These are phyloP conservation scores for Rhynchopsitta pachyrhyncha DNA, from an alignment of 2,113 vertebrate species.

Conservation along the genomic window DNA sequence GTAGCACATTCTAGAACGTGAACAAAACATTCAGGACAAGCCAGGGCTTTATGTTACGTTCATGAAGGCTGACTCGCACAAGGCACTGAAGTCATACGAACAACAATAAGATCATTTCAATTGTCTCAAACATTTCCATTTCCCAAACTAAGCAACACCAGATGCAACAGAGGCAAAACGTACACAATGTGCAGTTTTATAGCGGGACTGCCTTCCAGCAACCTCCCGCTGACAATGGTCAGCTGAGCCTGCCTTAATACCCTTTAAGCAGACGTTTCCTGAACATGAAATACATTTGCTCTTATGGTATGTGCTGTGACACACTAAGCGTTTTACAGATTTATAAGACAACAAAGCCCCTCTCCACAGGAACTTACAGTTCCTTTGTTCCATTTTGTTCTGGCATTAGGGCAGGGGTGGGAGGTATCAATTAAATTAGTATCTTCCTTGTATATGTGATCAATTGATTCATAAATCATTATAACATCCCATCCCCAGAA, in stretches of 20 bases:
- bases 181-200: conserved; percentile 8
- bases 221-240: background rate
- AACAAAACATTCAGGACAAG: background rate
- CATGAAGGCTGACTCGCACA: background rate
- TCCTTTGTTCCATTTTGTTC: background rate
- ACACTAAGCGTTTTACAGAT: background rate
- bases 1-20: background rate
- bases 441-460: background rate
- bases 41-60: background rate
- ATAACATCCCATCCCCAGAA: background rate
- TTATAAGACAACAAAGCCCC: background rate
- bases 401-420: background rate
- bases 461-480: background rate
- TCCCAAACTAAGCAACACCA: conserved; percentile 32
- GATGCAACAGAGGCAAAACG: background rate
- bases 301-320: background rate
- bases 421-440: background rate
- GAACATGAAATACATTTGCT: background rate
- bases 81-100: background rate
- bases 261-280: background rate
- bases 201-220: conserved; percentile 12
- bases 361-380: background rate
- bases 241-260: background rate
- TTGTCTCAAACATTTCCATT: conserved; percentile 9
- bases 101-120: conserved; percentile 34